Conservation (phyloP, 2,113 vertebrate species). For the Charadrius vociferus region DNA sequence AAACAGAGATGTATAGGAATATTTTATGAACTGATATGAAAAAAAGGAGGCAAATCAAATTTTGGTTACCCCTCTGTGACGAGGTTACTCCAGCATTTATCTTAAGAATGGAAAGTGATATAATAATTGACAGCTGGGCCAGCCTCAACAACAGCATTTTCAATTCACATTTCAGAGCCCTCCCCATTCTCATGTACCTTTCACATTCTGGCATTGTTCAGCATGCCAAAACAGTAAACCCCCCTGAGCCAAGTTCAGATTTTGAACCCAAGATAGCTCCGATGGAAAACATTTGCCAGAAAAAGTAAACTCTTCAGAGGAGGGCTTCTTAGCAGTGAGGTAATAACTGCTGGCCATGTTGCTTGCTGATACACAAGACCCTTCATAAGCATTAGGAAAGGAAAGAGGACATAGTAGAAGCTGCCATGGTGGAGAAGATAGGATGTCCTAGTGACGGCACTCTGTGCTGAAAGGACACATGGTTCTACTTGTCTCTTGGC, state of each 20-base stretch:
- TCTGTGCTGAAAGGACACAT: neutral
- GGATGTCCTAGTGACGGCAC: neutral
- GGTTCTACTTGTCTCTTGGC: neutral
- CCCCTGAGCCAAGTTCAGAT: neutral
- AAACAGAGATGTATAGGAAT: neutral
- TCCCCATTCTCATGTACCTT: neutral
- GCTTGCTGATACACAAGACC: neutral
- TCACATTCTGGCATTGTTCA: neutral
- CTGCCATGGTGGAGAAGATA: accelerated
- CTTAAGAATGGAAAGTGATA: neutral
- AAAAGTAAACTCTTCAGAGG: neutral
- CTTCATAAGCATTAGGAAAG: neutral
- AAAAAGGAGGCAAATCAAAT: neutral
- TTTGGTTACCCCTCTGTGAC: neutral
- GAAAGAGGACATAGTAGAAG: neutral
- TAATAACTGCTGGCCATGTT: neutral
- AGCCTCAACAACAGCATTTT: neutral
- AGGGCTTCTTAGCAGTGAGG: neutral
- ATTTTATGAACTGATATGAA: neutral
- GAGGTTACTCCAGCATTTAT: neutral
- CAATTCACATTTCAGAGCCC: neutral
- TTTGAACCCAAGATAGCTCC: neutral
- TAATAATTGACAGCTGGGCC: neutral
- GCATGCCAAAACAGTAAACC: neutral
- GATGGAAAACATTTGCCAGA: neutral